Evolutionary conservation across 2,888 invertebrate genomes (phyloP).

Genomic region (Xestia ashworthii): DNA sequence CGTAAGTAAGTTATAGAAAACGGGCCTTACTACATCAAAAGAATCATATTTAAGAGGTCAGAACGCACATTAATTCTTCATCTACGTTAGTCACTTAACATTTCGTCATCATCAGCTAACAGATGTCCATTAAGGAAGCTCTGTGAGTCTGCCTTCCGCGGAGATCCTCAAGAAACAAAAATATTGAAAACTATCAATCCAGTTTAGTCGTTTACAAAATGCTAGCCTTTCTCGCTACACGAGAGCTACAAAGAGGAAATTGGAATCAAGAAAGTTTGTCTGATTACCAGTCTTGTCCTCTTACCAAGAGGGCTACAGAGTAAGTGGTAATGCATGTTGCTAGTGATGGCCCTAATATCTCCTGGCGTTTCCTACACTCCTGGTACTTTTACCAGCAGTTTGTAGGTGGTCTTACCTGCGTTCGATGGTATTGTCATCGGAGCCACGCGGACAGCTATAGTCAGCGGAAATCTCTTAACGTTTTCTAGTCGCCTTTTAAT

Average conservation of each 20-base stretch:
- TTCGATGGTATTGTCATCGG: slow-evolving; percentile 79
- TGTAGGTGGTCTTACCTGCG: slow-evolving; percentile 74
- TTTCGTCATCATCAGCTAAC: slow-evolving; percentile 10
- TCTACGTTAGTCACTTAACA: slow-evolving; percentile 24
- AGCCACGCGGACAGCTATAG: slow-evolving; percentile 97
- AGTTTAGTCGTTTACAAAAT: not conserved
- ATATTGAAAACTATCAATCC: slow-evolving; percentile 4
- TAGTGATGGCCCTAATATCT: not conserved
- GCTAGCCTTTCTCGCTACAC: not conserved
- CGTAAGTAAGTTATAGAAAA: too few species aligned
- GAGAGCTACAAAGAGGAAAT: not conserved
- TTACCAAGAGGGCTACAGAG: not conserved
- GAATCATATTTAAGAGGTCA: not conserved
- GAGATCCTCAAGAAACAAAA: slow-evolving; percentile 33
- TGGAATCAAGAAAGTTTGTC: not conserved
- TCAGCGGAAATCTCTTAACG: too few species aligned
- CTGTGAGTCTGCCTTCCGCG: slow-evolving; percentile 23
- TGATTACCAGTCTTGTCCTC: not conserved
- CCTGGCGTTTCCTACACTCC: not conserved
- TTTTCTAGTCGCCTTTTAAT: not conserved
- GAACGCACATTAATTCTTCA: not conserved
- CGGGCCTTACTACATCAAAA: not conserved
- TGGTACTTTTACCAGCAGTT: not conserved
- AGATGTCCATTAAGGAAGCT: not conserved
- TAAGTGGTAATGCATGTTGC: not conserved